Percentiles rank a stretch among this genome's conserved stretches.
phyloP scores from a whole-genome alignment of 2,888 invertebrate genomes.

The Tinea semifulvella region DNA sequence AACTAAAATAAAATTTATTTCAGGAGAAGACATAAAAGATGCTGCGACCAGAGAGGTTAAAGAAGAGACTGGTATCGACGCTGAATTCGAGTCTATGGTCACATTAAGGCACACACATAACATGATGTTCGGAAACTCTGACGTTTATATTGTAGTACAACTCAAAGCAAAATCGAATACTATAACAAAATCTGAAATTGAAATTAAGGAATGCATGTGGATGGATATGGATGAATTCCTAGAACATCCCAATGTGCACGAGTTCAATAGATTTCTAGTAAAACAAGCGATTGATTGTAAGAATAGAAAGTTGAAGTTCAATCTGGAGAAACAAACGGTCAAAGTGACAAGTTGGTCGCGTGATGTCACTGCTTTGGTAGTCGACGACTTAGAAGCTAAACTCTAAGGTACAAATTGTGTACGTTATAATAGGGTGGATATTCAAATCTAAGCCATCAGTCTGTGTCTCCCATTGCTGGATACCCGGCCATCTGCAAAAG shows the following conservation, averaged over 20 bases:
- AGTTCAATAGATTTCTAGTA: constrained; percentile 75
- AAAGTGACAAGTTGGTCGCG: constrained; percentile 35
- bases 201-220: constrained; percentile 84
- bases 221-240: constrained; percentile 81
- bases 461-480: too few relatives aligned
- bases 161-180: constrained; percentile 71
- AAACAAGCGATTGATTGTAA: constrained; percentile 72
- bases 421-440: too few relatives aligned
- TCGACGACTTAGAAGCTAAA: constrained; percentile 36
- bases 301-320: constrained; percentile 68
- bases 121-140: constrained; percentile 83
- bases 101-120: constrained; percentile 81
- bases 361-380: constrained; percentile 40
- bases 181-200: constrained; percentile 75
- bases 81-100: constrained; percentile 79
- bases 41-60: constrained; percentile 87
- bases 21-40: constrained; percentile 83
- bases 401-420: too few relatives aligned
- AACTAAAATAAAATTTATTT: constrained; percentile 21
- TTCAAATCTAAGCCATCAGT: too few relatives aligned
- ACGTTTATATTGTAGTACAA: constrained; percentile 83
- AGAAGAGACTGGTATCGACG: constrained; percentile 88
- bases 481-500: too few relatives aligned
- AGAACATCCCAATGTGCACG: constrained; percentile 74
- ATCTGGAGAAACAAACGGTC: constrained; percentile 54